Conservation (phyloP, 2,888 invertebrate genomes). For the Meteorus colon region DNA sequence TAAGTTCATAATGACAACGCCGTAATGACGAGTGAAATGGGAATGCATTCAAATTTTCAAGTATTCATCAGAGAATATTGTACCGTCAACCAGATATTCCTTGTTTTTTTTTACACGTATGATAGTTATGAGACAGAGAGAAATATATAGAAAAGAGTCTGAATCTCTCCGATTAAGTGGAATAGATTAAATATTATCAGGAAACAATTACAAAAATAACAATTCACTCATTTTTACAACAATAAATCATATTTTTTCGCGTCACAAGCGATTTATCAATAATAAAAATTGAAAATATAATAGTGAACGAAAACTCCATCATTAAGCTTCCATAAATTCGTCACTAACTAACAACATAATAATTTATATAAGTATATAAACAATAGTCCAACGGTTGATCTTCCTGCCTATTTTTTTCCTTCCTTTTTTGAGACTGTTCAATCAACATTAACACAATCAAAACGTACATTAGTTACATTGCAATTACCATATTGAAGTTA, state of each 20-base stretch:
- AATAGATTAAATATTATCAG: not conserved
- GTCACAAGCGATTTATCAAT: not conserved
- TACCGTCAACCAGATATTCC: not conserved
- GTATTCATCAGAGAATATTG: too few relatives aligned
- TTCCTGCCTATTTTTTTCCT: not conserved
- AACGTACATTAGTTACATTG: not conserved
- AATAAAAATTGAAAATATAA: not conserved
- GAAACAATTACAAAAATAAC: not conserved
- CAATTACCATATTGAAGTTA: not conserved
- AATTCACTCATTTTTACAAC: not conserved
- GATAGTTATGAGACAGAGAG: not conserved
- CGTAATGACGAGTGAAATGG: too few relatives aligned
- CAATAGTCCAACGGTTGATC: not conserved
- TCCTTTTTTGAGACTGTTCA: not conserved
- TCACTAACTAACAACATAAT: not conserved
- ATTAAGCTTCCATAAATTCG: not conserved
- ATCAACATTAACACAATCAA: not conserved
- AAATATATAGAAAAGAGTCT: not conserved
- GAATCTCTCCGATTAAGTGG: not conserved
- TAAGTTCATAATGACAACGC: not conserved
- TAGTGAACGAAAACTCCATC: not conserved
- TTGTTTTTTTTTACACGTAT: not conserved
- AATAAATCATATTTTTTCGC: slow-evolving; percentile 5
- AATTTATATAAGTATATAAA: not conserved
- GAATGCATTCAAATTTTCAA: too few relatives aligned